Base-by-base conservation (phyloP, 2,888 invertebrate genomes). In the Meteorus colon region DNA sequence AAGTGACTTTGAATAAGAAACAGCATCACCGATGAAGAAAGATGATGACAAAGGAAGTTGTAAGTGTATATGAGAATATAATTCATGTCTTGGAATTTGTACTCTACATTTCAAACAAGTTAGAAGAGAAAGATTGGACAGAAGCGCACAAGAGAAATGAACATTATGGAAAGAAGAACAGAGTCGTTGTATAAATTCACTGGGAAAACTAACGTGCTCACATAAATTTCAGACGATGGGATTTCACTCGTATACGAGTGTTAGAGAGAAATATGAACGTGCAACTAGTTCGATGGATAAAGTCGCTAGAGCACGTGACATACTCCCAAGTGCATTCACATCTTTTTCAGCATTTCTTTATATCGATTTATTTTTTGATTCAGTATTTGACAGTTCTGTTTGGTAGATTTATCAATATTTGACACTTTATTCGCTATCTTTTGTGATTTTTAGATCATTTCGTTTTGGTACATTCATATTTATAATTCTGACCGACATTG, bases 231-330 rank as follows among this genome's bases (percentile, higher is more conserved):
- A 62, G 63, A 72, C 55, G 48, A 72, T 86, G 55, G 55, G 55
- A 55, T 55, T 55, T 85, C 83, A 82, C 76, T 82, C 76, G 80
- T 80, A 79, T 82, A 86, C 85, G 84, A 84, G 85, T 84, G 86
- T 85, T 81, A 85, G 82, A 84, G 86, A 85, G 84, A 86, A 55
- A 19, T 87, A 86, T 80, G 85, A 81, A 79, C 71, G 74, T 77
- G 76, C 73, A 77, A 80, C 76, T 73, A 55, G 65, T 66, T 70
- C 72, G 69, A 48, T 65, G 77, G 70, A 63, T 60, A 77, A 76
- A 77, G 77, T 81, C 78, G 77, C 75, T 34, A 76, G 67, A 24
- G 66, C 73, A 73, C 75, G 76, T 76, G 72, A 72, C 62, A 45
- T 19, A 55, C n/a, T 55, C 55, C 24, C 55, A 24, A 55, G 19